These are phyloP conservation scores for Subanguina moxae DNA, from an alignment of 1,140 invertebrate species.

Conservation along the genomic window DNA sequence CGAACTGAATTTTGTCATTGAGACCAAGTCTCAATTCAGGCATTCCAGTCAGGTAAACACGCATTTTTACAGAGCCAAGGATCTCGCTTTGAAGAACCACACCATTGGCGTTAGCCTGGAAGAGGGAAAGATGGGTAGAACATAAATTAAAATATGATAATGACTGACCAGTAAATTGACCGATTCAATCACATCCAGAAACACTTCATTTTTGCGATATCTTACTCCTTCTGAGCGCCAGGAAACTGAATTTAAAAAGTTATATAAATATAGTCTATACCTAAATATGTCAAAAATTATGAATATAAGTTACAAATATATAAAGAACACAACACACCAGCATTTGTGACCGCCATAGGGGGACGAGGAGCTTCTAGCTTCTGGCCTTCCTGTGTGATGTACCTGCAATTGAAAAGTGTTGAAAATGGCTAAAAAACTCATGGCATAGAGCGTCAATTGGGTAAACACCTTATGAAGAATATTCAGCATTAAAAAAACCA, in stretches of 20 bases:
- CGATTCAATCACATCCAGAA: constrained; percentile 98
- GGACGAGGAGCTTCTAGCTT: constrained; percentile 87
- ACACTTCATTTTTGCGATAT: constrained; percentile 99
- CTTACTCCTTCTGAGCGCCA: constrained; percentile 98
- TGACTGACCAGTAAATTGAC: constrained; percentile 79
- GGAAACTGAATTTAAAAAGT: constrained; percentile 72
- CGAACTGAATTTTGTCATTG: constrained; percentile 98
- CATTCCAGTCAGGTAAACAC: constrained; percentile 98
- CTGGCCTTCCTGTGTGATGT: constrained; percentile 91
- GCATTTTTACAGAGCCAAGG: constrained; percentile 97
- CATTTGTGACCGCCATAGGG: constrained; percentile 87
- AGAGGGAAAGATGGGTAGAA: constrained; percentile 4
- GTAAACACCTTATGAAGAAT: too few species aligned
- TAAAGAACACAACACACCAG: background rate
- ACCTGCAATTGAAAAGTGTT: too few species aligned
- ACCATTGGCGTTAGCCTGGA: constrained; percentile 86
- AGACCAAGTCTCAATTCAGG: constrained; percentile 93
- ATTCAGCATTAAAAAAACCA: too few species aligned
- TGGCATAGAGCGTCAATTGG: too few species aligned
- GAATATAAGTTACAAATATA: background rate
- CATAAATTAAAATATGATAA: constrained; percentile 8
- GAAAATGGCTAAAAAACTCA: too few species aligned
- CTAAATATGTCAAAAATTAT: constrained; percentile 62
- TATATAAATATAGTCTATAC: background rate
- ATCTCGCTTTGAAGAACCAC: constrained; percentile 97